Evolutionary conservation across 2,113 vertebrate genomes (phyloP).

Genomic region (Catharus bicknelli): DNA sequence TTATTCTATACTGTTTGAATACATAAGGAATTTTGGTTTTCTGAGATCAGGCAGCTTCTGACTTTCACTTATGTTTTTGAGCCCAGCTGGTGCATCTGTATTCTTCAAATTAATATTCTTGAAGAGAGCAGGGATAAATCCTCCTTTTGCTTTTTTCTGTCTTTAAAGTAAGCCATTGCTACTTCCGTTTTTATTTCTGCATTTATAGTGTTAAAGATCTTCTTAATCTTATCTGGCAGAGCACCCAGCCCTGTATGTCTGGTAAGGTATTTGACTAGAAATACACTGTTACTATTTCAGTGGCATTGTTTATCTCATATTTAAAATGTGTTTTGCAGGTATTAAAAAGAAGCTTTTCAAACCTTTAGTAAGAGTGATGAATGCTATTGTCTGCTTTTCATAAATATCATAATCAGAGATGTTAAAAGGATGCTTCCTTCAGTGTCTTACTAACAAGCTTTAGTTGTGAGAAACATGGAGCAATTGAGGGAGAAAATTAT

Average conservation of each 20-base stretch:
- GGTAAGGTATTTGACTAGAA: background rate
- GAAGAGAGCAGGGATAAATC: constrained; percentile 12
- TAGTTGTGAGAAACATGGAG: background rate
- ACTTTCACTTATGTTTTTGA: background rate
- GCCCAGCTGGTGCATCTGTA: background rate
- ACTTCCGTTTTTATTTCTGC: background rate
- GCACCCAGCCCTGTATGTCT: background rate
- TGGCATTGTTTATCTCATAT: background rate
- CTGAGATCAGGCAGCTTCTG: constrained; percentile 29
- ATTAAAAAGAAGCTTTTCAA: background rate
- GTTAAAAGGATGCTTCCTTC: background rate
- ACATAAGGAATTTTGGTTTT: constrained; percentile 9
- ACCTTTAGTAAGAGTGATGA: background rate
- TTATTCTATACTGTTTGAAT: constrained; percentile 26
- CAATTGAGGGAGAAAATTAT: background rate
- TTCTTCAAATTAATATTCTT: background rate
- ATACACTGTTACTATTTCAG: background rate
- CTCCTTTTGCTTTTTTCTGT: constrained; percentile 5
- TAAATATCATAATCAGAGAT: background rate
- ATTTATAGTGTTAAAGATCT: background rate
- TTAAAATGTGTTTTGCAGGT: background rate
- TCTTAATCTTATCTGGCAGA: background rate
- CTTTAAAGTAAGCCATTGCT: constrained; percentile 5
- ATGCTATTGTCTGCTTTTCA: background rate
- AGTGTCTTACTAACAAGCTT: background rate